Percentiles rank a stretch among this genome's conserved stretches.
Conservation (phyloP, 2,797 vertebrate species). For the Pelochelys cantorii region DNA sequence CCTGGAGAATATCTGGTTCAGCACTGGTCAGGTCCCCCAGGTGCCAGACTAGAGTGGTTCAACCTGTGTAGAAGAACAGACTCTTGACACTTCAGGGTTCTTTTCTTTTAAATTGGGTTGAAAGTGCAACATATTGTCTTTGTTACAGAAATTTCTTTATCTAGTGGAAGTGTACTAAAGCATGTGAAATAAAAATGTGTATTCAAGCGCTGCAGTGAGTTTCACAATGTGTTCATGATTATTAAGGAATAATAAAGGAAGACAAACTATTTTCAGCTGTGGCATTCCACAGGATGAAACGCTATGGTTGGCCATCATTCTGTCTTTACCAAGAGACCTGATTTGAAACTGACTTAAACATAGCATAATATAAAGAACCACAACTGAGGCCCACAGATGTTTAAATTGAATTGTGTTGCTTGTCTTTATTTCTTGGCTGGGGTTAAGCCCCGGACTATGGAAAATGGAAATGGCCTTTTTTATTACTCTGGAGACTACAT, state of each 20-base stretch:
- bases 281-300: not conserved
- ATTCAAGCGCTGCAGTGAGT: not conserved
- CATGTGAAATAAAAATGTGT: not conserved
- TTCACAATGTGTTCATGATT: conserved; percentile 8
- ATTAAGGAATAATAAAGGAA: not conserved
- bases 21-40: too few relatives aligned
- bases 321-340: not conserved
- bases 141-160: not conserved
- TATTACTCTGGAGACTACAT: conserved; percentile 31
- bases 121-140: not conserved
- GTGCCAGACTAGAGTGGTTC: too few relatives aligned
- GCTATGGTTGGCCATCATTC: not conserved
- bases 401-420: conserved; percentile 43
- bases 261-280: not conserved
- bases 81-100: not conserved
- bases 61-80: not conserved
- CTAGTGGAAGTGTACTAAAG: not conserved
- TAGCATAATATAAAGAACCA: not conserved
- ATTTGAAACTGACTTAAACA: not conserved
- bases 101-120: not conserved
- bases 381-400: conserved; percentile 56
- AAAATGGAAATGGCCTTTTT: conserved; percentile 38
- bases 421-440: conserved; percentile 55
- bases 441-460: conserved; percentile 41
- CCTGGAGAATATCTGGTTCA: too few relatives aligned